Percentiles rank a stretch among this genome's conserved stretches.
Evolutionary conservation across 2,888 invertebrate species (phyloP).

Genomic region (Lasioglossum morio): DNA sequence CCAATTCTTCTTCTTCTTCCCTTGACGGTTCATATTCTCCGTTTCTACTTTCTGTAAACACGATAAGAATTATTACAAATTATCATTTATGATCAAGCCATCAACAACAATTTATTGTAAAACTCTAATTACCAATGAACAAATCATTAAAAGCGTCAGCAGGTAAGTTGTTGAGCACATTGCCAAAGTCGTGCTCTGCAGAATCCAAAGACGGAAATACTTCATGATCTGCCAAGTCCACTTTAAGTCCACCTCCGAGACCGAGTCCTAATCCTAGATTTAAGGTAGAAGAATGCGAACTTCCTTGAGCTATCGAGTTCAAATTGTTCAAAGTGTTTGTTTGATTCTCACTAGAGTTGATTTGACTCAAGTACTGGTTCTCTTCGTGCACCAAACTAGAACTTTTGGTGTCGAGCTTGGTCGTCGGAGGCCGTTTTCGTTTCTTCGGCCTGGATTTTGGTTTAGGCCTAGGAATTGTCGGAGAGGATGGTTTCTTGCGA

Average conservation of each 20-base stretch:
- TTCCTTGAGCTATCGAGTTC: conserved; percentile 75
- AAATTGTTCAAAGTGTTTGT: conserved; percentile 82
- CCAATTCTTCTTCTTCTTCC: conserved; percentile 95
- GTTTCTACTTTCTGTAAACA: conserved; percentile 87
- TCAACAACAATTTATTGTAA: background rate
- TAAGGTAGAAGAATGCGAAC: conserved; percentile 75
- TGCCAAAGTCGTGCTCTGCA: conserved; percentile 91
- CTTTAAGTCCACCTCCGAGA: conserved; percentile 79
- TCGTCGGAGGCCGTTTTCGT: conserved; percentile 79
- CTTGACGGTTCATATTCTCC: conserved; percentile 90
- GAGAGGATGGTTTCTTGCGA: conserved; percentile 86
- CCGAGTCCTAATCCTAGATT: conserved; percentile 81
- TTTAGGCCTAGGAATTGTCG: conserved; percentile 86
- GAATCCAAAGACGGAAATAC: conserved; percentile 83
- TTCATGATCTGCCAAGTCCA: conserved; percentile 82
- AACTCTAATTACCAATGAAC: conserved; percentile 87
- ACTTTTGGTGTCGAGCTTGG: conserved; percentile 73
- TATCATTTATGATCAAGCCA: conserved; percentile 13
- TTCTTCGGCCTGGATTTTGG: conserved; percentile 82
- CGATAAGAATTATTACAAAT: conserved; percentile 64
- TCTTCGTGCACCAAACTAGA: conserved; percentile 68
- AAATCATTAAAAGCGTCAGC: conserved; percentile 94
- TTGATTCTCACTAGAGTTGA: conserved; percentile 75
- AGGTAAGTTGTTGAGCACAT: conserved; percentile 91
- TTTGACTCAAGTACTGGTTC: conserved; percentile 72